phyloP scores from a whole-genome alignment of 2,888 invertebrate species.

The Acronicta aceris region DNA sequence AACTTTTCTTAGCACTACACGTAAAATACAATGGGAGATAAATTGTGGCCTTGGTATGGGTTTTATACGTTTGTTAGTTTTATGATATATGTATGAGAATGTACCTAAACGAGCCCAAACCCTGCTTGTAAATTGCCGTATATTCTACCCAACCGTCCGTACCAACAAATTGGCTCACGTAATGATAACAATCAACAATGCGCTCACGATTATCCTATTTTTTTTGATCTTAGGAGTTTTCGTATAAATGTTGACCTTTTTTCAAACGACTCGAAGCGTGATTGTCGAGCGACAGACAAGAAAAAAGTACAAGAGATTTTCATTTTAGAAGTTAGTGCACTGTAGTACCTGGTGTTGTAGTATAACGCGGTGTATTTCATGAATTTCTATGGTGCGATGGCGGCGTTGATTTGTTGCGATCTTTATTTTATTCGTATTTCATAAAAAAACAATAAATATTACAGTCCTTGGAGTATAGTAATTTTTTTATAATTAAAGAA shows the following conservation, averaged over 20 bases:
- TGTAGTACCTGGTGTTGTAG: background rate
- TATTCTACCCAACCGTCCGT: slow-evolving; percentile 58
- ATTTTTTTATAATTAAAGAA: no score
- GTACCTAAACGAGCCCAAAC: slow-evolving; percentile 43
- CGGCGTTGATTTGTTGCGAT: background rate
- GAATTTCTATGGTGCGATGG: background rate
- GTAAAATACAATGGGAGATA: slow-evolving; percentile 58
- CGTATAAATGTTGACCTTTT: slow-evolving; percentile 36
- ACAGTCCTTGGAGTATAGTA: no score
- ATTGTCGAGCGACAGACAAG: background rate
- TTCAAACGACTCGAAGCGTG: slow-evolving; percentile 9
- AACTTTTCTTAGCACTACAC: slow-evolving; percentile 49
- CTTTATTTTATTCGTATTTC: background rate
- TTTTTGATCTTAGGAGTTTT: slow-evolving; percentile 34
- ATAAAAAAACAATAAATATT: no score
- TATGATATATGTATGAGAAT: slow-evolving; percentile 52
- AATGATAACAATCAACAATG: slow-evolving; percentile 55
- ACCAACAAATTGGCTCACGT: slow-evolving; percentile 44
- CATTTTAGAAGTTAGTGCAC: slow-evolving; percentile 19
- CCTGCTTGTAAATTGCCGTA: slow-evolving; percentile 58
- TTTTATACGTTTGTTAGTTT: slow-evolving; percentile 39
- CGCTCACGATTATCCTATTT: slow-evolving; percentile 41
- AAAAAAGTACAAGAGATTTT: slow-evolving; percentile 26
- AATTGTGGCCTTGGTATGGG: slow-evolving; percentile 43
- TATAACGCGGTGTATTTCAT: slow-evolving; percentile 1